phyloP scores from a whole-genome alignment of 1,140 invertebrate genomes.

The Papilio glaucus region DNA sequence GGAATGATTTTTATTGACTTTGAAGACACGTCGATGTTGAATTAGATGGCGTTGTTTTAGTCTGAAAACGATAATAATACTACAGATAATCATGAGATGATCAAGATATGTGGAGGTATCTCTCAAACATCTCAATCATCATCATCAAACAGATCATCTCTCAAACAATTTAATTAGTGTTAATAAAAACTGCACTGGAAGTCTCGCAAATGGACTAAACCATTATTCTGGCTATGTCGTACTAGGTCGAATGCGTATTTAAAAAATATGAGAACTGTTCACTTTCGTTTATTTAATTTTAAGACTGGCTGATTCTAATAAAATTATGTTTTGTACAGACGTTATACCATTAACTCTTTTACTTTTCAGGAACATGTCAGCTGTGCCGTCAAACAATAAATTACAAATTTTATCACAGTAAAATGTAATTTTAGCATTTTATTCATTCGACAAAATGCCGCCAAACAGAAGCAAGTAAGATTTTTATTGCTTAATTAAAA shows the following conservation, averaged over 20 bases:
- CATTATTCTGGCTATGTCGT: no score
- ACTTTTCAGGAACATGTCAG: neutral
- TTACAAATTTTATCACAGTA: neutral
- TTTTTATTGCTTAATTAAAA: conserved; percentile 6
- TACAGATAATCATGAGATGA: no score
- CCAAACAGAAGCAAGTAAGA: conserved; percentile 27
- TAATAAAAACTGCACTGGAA: no score
- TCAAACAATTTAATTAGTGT: no score
- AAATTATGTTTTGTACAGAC: neutral
- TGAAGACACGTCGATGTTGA: no score
- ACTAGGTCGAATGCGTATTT: neutral
- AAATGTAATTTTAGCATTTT: neutral
- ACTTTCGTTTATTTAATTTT: neutral
- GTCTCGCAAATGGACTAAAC: no score
- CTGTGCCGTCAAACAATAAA: neutral
- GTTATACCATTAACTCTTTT: neutral
- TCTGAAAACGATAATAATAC: no score
- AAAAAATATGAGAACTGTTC: neutral
- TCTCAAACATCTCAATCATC: no score
- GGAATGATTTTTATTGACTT: no score
- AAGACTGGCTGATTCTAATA: conserved; percentile 11
- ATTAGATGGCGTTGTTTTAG: no score
- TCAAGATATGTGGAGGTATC: no score
- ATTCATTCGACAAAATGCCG: conserved; percentile 2
- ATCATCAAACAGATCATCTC: no score